Evolutionary conservation across 2,797 vertebrate species (phyloP).

Genomic region (Poeciliopsis presidionis): DNA sequence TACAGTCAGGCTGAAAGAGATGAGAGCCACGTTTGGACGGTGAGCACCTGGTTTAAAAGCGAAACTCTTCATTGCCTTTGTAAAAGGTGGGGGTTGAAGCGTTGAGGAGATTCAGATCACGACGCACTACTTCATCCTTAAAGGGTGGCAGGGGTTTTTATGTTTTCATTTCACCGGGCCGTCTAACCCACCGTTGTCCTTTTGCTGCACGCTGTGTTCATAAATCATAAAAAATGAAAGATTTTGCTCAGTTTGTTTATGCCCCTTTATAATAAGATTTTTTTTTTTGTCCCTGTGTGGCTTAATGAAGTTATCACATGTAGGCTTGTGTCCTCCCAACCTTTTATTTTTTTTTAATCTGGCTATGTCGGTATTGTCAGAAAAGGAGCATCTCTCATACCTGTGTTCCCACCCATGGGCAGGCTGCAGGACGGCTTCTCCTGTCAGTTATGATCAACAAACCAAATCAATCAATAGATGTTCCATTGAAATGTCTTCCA

Average conservation of each 20-base stretch:
- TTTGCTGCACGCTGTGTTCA: conserved; percentile 73
- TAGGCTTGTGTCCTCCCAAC: conserved; percentile 28
- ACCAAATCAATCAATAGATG: conserved; percentile 48
- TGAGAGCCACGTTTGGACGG: conserved; percentile 56
- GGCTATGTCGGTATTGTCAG: conserved; percentile 40
- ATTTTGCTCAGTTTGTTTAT: conserved; percentile 43
- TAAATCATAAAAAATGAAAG: conserved; percentile 55
- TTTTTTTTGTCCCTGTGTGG: conserved; percentile 56
- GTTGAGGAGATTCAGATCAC: conserved; percentile 45
- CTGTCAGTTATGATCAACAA: conserved; percentile 51
- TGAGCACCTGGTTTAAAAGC: conserved; percentile 58
- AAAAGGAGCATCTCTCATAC: conserved; percentile 36
- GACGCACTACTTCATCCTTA: conserved; percentile 59
- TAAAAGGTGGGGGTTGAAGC: conserved; percentile 6
- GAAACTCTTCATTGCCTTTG: conserved; percentile 66
- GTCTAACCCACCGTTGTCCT: conserved; percentile 54
- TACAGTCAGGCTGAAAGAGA: conserved; percentile 39
- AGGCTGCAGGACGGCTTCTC: conserved; percentile 45
- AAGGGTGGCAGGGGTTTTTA: conserved; percentile 51
- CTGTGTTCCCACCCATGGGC: conserved; percentile 1
- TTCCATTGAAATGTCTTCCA: conserved; percentile 12
- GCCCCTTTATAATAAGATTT: conserved; percentile 49
- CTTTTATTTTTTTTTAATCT: conserved; percentile 36
- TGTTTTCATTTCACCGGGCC: conserved; percentile 23
- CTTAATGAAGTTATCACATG: conserved; percentile 70